These are phyloP conservation scores for Isoperla grammatica DNA, from an alignment of 2,888 invertebrate genomes.

Conservation along the genomic window DNA sequence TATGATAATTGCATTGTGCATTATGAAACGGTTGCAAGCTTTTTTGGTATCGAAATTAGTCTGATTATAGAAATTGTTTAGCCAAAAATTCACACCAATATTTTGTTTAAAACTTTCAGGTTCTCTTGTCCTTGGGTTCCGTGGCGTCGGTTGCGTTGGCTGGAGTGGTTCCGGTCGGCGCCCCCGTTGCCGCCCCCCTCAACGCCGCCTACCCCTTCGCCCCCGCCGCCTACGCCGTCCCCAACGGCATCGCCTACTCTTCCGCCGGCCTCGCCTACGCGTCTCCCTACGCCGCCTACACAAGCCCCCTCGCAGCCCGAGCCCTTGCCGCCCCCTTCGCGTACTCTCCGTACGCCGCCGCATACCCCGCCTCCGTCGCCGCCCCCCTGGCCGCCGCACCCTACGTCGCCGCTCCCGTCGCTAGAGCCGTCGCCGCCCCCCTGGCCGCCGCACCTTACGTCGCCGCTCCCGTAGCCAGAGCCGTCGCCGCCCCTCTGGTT, in stretches of 20 bases:
- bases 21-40: too few relatives aligned
- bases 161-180: conserved; percentile 23
- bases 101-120: too few relatives aligned
- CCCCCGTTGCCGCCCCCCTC: conserved; percentile 36
- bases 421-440: conserved; percentile 14
- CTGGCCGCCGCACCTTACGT: conserved; percentile 14
- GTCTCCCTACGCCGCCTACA: conserved; percentile 15
- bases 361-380: conserved; percentile 2
- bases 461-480: conserved; percentile 17
- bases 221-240: conserved; percentile 21
- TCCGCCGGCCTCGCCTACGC: conserved; percentile 13
- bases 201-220: conserved; percentile 40
- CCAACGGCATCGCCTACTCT: conserved; percentile 20
- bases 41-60: too few relatives aligned
- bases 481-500: conserved; percentile 19
- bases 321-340: conserved; percentile 30
- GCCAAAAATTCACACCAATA: too few relatives aligned
- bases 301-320: conserved; percentile 25
- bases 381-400: conserved; percentile 31
- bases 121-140: conserved; percentile 5
- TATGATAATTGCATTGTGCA: too few relatives aligned
- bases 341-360: conserved; percentile 23
- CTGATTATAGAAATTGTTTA: too few relatives aligned
- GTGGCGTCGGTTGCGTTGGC: conserved; percentile 8
- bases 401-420: conserved; percentile 23